Percentiles rank a stretch among this genome's conserved stretches.
Evolutionary conservation across 2,797 vertebrate species (phyloP).

Genomic region (Pantherophis alleghaniensis): DNA sequence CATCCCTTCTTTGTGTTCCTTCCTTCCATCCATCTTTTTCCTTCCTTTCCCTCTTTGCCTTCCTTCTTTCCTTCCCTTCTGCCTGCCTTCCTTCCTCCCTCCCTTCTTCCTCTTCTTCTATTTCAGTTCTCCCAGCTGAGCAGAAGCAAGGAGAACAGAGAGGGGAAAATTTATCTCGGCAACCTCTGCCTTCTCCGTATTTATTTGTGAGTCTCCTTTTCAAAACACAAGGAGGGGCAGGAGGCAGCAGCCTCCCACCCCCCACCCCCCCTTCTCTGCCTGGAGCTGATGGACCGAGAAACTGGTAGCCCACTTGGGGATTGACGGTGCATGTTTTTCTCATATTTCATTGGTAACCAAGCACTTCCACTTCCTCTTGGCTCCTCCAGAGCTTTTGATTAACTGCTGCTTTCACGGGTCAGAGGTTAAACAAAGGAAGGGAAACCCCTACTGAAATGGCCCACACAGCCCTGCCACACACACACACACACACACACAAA

Average conservation of each 20-base stretch:
- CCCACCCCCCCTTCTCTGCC: conserved; percentile 68
- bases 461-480: conserved; percentile 65
- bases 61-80: too few relatives aligned
- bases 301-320: conserved; percentile 78
- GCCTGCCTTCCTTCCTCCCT: background rate
- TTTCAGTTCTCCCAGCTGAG: conserved; percentile 16
- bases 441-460: conserved; percentile 78
- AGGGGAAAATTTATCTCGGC: conserved; percentile 12
- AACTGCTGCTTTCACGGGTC: conserved; percentile 88
- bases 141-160: conserved; percentile 27
- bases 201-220: background rate
- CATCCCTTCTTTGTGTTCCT: too few relatives aligned
- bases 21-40: too few relatives aligned
- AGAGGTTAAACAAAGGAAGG: conserved; percentile 99
- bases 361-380: conserved; percentile 94
- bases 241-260: conserved; percentile 76
- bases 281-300: conserved; percentile 75
- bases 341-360: conserved; percentile 99
- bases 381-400: conserved; percentile 87
- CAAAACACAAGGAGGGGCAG: conserved; percentile 52
- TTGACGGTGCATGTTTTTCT: conserved; percentile 92
- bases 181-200: conserved; percentile 37
- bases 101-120: background rate
- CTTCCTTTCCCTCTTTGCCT: too few relatives aligned
- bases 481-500: background rate